Evolutionary conservation across 1,140 invertebrate genomes (phyloP).

Genomic region (Trichonephila inaurata): DNA sequence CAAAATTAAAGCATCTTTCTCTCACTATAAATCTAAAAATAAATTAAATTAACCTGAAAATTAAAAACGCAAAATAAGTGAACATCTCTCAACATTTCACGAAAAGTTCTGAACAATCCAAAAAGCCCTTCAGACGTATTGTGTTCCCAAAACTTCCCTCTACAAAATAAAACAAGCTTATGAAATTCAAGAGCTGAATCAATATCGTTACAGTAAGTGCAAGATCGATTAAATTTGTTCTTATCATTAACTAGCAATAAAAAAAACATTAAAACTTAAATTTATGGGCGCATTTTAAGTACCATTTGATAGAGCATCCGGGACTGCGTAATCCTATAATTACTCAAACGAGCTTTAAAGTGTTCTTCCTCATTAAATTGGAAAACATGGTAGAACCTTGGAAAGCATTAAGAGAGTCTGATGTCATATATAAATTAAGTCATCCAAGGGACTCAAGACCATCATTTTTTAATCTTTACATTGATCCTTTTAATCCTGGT

Average conservation of each 20-base stretch:
- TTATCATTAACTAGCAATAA: background rate
- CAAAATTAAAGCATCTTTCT: no score
- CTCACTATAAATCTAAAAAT: no score
- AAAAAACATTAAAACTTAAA: background rate
- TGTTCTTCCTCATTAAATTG: conserved; percentile 39
- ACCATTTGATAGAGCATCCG: conserved; percentile 1
- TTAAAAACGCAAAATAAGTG: background rate
- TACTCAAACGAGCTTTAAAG: conserved; percentile 60
- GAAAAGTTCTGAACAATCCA: background rate
- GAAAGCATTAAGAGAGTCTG: background rate
- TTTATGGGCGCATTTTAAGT: background rate
- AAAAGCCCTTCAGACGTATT: background rate
- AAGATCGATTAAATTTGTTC: background rate
- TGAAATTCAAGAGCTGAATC: background rate
- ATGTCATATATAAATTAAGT: conserved; percentile 55
- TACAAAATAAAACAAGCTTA: background rate
- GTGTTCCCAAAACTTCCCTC: background rate
- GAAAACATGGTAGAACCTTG: background rate
- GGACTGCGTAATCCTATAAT: conserved; percentile 46
- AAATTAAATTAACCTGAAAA: background rate
- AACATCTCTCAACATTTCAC: background rate
- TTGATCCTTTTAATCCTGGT: background rate
- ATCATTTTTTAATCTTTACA: conserved; percentile 47
- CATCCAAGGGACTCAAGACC: background rate
- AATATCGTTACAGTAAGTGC: background rate